Evolutionary conservation across 2,888 invertebrate species (phyloP), one percentile per base, ranked within the genome.

Genomic region (Glaucopsyche alexis): DNA sequence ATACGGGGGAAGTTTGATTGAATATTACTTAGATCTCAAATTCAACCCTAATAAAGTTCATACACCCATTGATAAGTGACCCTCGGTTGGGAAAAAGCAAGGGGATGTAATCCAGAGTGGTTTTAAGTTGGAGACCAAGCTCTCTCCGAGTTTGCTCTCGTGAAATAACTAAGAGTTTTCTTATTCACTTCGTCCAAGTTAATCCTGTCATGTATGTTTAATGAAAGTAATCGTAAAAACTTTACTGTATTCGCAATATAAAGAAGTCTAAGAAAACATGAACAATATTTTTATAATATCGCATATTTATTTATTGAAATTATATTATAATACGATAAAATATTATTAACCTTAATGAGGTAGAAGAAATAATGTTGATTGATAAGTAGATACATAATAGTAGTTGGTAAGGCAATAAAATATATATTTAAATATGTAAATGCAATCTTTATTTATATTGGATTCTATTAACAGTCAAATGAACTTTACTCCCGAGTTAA

Each of bases 31-130:
- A 29, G 40, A 69, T 69, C 14, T 69, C 13, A 13, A 69, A 16
- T 47, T 49, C 19, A 14, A 69, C 69, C 91, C 91, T 86, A 86
- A 90, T 90, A 90, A 90, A 90, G 88, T 86, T 86, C 86, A n/a
- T n/a, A n/a, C n/a, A 84, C 84, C 84, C 85, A 86, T 86, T 83
- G 85, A 85, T 81, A 86, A 81, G 80, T 83, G 82, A 85, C 88
- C 89, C 85, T 69, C 69, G 69, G 16, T 38, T 40, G 40, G 69
- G 29, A 29, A 47, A 47, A 38, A 47, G 14, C 45, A 47, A 19
- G 16, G 69, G 47, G 69, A 49, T 69, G 47, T 69, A 14, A 65
- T 29, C 11, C 7, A 19, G 29, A 29, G n/a, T 50, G 6, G 6
- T 50, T 50, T 50, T 11, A 50, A 50, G 50, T 50, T 38, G 7